Percentiles rank a stretch among this genome's conserved stretches.
Evolutionary conservation across 2,113 vertebrate genomes (phyloP).

Genomic region (Dicaeum eximium): DNA sequence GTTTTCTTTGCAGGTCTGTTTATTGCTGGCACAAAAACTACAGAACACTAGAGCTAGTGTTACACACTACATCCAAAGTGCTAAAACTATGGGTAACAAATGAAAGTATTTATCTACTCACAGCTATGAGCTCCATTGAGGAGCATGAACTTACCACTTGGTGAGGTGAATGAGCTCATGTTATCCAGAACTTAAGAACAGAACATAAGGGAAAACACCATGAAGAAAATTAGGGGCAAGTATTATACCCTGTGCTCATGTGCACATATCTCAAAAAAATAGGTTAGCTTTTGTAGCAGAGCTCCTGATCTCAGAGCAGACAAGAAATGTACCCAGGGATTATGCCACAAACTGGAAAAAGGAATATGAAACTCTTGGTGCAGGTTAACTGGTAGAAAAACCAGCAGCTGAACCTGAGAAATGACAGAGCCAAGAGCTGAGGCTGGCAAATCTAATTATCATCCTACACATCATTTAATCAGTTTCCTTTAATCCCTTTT

Average conservation of each 20-base stretch:
- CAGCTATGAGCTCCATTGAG: not conserved
- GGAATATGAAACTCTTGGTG: not conserved
- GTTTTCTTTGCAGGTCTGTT: not conserved
- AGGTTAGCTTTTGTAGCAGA: not conserved
- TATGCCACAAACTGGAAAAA: not conserved
- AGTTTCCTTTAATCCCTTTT: not conserved
- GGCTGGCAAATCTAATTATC: not conserved
- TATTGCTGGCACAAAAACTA: not conserved
- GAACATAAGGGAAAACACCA: constrained; percentile 3
- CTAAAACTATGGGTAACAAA: not conserved
- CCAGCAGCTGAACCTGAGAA: not conserved
- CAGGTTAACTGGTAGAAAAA: not conserved
- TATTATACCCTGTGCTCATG: not conserved
- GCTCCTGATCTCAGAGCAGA: not conserved
- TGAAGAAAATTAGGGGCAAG: not conserved
- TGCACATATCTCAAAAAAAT: not conserved
- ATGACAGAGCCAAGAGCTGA: not conserved
- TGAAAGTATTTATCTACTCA: not conserved
- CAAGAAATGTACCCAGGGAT: not conserved
- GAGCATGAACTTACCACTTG: constrained; percentile 61
- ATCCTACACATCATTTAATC: not conserved
- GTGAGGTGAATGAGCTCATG: constrained; percentile 45
- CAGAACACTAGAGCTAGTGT: not conserved
- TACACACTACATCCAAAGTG: not conserved
- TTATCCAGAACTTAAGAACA: constrained; percentile 65